phyloP scores from a whole-genome alignment of 35 echinoderm and acorn worm genomes.

The Nesometra sesokonis region DNA sequence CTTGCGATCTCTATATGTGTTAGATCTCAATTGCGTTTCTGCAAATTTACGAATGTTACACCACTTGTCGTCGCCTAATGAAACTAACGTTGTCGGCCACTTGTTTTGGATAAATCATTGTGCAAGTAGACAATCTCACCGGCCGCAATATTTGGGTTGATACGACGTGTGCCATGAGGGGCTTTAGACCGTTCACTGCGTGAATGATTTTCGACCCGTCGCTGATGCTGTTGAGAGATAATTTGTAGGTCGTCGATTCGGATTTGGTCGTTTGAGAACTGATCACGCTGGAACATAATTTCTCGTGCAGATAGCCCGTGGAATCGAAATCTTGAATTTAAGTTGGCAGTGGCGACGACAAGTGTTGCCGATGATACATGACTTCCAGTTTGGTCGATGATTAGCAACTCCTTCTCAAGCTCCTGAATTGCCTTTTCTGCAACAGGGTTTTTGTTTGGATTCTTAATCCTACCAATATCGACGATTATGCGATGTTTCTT shows the following conservation, averaged over 20 bases:
- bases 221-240: conserved; percentile 27
- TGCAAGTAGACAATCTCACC: conserved; percentile 50
- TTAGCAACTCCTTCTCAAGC: conserved; percentile 49
- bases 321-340: conserved; percentile 34
- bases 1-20: conserved; percentile 15
- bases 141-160: background rate
- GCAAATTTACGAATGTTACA: conserved; percentile 54
- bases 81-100: conserved; percentile 15
- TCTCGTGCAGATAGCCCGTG: conserved; percentile 44
- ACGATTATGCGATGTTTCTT: conserved; percentile 25
- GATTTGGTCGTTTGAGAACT: conserved; percentile 60
- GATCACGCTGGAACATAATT: conserved; percentile 48
- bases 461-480: conserved; percentile 42
- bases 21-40: conserved; percentile 26
- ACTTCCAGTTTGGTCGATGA: conserved; percentile 29
- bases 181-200: conserved; percentile 24
- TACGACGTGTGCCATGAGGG: background rate
- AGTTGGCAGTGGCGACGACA: conserved; percentile 8
- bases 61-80: conserved; percentile 32
- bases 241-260: conserved; percentile 20
- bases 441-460: conserved; percentile 52
- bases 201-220: conserved; percentile 22
- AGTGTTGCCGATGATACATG: conserved; percentile 17
- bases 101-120: conserved; percentile 28
- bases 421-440: conserved; percentile 56